Conservation (phyloP, 2,888 invertebrate species). For the Caenorhabditis angaria region DNA sequence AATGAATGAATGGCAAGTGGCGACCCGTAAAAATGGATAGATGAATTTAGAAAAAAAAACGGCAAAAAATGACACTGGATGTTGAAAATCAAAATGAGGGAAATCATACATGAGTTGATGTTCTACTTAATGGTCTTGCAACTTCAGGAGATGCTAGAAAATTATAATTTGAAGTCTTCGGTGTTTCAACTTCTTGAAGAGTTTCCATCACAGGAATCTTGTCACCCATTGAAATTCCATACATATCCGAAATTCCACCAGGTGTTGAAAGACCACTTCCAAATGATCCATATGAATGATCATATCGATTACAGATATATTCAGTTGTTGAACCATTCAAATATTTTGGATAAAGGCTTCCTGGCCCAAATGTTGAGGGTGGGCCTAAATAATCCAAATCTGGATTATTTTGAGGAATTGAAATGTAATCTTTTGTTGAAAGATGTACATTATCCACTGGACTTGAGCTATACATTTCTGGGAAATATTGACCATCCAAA, state of each 20-base stretch:
- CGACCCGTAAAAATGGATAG: neutral
- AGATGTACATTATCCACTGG: constrained; percentile 59
- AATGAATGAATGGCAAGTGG: neutral
- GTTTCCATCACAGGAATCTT: constrained; percentile 53
- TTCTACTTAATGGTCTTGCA: constrained; percentile 57
- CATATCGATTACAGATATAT: constrained; percentile 54
- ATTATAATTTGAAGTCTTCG: constrained; percentile 56
- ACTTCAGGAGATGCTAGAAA: constrained; percentile 43
- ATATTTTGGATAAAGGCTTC: constrained; percentile 56
- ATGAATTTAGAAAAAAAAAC: neutral
- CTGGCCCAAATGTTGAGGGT: constrained; percentile 44
- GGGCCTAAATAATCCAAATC: constrained; percentile 67
- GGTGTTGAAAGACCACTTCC: constrained; percentile 54
- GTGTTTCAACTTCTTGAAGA: constrained; percentile 59
- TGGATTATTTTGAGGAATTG: constrained; percentile 71
- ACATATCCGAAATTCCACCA: constrained; percentile 50
- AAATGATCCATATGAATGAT: constrained; percentile 58
- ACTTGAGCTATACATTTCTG: constrained; percentile 65
- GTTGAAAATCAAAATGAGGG: neutral
- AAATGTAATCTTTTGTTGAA: constrained; percentile 68
- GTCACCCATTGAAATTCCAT: constrained; percentile 43
- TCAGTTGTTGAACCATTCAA: constrained; percentile 55
- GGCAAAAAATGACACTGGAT: constrained; percentile 5
- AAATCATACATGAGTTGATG: constrained; percentile 64
- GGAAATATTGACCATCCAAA: constrained; percentile 66